Percentiles rank a stretch among this genome's conserved stretches.
Evolutionary conservation across 2,113 vertebrate species (phyloP).

Genomic region (Columbina picui): DNA sequence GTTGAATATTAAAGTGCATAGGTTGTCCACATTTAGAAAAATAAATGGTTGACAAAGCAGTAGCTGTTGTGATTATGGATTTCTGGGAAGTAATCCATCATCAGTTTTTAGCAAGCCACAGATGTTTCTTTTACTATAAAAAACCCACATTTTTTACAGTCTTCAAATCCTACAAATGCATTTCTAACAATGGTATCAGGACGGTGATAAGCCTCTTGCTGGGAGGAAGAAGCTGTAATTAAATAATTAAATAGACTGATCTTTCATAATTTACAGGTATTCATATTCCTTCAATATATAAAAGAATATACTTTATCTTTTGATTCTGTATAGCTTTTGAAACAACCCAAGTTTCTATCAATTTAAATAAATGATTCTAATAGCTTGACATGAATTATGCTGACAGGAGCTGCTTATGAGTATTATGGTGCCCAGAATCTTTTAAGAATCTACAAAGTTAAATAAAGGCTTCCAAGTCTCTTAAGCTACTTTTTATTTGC

Average conservation of each 20-base stretch:
- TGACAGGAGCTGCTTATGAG: not conserved
- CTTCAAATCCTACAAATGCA: not conserved
- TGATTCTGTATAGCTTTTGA: slow-evolving; percentile 24
- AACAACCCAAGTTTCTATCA: not conserved
- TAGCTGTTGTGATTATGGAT: not conserved
- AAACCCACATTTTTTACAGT: not conserved
- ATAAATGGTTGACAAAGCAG: not conserved
- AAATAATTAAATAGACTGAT: slow-evolving; percentile 21
- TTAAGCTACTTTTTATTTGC: slow-evolving; percentile 72
- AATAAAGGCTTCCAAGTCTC: slow-evolving; percentile 58
- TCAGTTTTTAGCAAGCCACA: slow-evolving; percentile 17
- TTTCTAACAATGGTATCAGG: not conserved
- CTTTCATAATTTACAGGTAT: slow-evolving; percentile 43
- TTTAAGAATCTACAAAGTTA: slow-evolving; percentile 48
- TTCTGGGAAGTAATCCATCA: not conserved
- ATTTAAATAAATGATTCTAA: slow-evolving; percentile 31
- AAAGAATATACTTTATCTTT: slow-evolving; percentile 41
- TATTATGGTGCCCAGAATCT: slow-evolving; percentile 7
- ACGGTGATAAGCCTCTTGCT: not conserved
- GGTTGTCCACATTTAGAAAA: not conserved
- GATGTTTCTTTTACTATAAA: slow-evolving; percentile 17
- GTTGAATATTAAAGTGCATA: slow-evolving; percentile 51
- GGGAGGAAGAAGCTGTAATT: not conserved
- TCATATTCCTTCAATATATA: slow-evolving; percentile 56
- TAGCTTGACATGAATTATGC: slow-evolving; percentile 25